Conservation (phyloP, 2,888 invertebrate genomes). For the Auanema freiburgensis region DNA sequence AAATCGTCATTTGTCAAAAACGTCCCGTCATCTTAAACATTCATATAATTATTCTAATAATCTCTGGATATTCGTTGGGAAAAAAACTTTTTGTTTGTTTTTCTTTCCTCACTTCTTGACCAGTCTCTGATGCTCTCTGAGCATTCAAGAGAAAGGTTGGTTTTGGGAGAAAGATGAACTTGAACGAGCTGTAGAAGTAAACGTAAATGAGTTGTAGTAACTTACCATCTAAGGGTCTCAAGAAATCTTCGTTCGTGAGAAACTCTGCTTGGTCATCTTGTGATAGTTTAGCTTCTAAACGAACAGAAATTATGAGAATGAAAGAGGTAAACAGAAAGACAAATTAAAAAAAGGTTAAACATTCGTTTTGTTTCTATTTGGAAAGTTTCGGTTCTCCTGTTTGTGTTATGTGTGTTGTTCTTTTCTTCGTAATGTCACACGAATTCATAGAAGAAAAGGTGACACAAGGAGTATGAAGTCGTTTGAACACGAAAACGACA, state of each 20-base stretch:
- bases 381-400: no score
- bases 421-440: no score
- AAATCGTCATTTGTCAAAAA: slow-evolving; percentile 53
- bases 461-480: no score
- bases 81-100: background rate
- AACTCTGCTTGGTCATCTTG: slow-evolving; percentile 13
- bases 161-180: background rate
- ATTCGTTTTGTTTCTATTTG: no score
- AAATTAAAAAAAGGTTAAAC: no score
- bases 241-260: slow-evolving; percentile 47
- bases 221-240: slow-evolving; percentile 43
- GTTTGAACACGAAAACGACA: no score
- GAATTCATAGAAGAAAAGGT: no score
- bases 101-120: background rate
- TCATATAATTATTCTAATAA: background rate
- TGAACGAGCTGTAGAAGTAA: background rate
- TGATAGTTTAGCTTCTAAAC: no score
- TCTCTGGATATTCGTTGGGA: background rate
- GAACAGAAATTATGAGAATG: no score
- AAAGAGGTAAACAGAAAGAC: no score
- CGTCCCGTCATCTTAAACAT: slow-evolving; percentile 43
- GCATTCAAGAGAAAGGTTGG: background rate
- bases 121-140: background rate
- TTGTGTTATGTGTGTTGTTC: no score
- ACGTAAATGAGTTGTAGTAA: slow-evolving; percentile 6